These are phyloP conservation scores for Melanaphis sacchari DNA, from an alignment of 1,140 invertebrate species.

Conservation along the genomic window DNA sequence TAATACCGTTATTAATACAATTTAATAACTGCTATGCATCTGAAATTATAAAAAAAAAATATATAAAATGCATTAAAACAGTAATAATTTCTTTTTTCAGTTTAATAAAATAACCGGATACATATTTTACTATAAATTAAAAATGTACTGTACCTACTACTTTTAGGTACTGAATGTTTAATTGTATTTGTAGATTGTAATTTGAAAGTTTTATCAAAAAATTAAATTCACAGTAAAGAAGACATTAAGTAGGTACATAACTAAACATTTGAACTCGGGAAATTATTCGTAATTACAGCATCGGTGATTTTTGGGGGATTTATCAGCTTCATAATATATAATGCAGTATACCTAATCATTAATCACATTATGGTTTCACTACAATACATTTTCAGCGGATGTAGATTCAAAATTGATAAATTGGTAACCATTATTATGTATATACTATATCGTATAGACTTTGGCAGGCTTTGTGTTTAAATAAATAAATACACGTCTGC, in stretches of 20 bases:
- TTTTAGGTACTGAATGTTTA: no score
- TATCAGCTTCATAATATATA: background rate
- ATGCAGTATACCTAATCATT: no score
- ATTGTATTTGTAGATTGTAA: no score
- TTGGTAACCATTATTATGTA: background rate
- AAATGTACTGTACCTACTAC: no score
- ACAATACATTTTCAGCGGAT: background rate
- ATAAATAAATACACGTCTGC: background rate
- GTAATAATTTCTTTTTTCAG: background rate
- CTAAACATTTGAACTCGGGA: background rate
- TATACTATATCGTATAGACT: background rate
- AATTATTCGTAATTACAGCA: background rate
- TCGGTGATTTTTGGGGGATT: background rate
- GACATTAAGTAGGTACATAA: background rate
- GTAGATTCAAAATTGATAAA: background rate
- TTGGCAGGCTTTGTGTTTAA: background rate
- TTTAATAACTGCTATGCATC: background rate
- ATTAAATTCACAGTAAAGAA: no score
- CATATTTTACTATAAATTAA: no score
- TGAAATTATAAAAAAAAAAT: background rate
- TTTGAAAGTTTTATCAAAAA: no score
- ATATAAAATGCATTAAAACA: background rate
- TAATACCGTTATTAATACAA: background rate
- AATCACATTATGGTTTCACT: background rate
- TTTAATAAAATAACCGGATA: no score